Base-by-base conservation (phyloP, 2,888 invertebrate genomes). In the Lathronympha strigana region DNA sequence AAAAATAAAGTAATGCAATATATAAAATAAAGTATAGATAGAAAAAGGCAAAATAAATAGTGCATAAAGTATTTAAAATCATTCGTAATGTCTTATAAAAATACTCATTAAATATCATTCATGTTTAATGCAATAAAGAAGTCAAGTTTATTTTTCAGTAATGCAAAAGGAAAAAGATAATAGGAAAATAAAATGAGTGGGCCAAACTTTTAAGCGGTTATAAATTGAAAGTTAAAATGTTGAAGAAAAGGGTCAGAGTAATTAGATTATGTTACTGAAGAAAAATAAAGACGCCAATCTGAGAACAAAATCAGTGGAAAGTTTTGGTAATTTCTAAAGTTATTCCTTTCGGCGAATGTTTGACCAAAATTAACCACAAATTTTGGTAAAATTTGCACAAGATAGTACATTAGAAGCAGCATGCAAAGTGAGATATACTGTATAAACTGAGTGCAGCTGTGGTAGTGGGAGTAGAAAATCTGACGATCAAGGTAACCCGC, bases 381-480 rank as follows among this genome's bases (percentile, higher is more conserved):
- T 80, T 87, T 84, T 78, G 74, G 71, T 70, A 72, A 76, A 73
- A 75, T 73, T 73, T 74, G 72, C 71, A 76, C 78, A 77, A 84
- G 78, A 83, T 79, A 84, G 77, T 81, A 81, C 83, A 84, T 84
- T 82, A 86, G 84, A 91, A 92, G 92, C 92, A 74, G 80, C 92
- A 92, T 92, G 92, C 92, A 87, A 77, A 90, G 89, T 90, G 88
- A 84, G 85, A 90, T 79, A 84, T 82, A 82, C 77, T 84, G 82
- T 86, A 81, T 81, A 82, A 76, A 85, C 80, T 83, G 83, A 90
- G 87, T 92, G 87, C 82, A 84, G 79, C 80, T 83, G 85, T 87
- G 82, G 79, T 82, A 83, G 85, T 87, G 83, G 86, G 84, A 82
- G 81, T 83, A 80, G 76, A 86, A 81, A 82, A 84, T 81, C 77